Conservation (phyloP, 2,888 invertebrate species). For the Branchipolynoe longqiensis region DNA sequence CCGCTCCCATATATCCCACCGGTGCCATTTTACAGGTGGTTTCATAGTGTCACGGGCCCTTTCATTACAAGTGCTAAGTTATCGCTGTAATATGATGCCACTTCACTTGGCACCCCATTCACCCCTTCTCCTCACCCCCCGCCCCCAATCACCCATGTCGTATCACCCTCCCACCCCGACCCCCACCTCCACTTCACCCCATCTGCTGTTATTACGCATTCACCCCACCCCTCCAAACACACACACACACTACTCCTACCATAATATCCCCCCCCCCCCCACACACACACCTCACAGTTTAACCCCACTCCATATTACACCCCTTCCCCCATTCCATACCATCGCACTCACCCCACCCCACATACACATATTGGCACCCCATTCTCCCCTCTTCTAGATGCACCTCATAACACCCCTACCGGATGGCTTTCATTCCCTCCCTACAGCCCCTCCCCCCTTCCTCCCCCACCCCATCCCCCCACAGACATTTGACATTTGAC, state of each 20-base stretch:
- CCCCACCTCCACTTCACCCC: not conserved
- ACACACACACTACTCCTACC: not conserved
- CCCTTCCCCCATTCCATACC: not conserved
- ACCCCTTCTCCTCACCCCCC: not conserved
- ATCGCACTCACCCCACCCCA: not conserved
- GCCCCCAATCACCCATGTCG: too few relatives aligned
- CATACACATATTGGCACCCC: not conserved
- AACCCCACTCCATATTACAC: not conserved
- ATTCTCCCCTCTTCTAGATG: too few relatives aligned
- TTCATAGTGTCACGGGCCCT: slow-evolving; percentile 31
- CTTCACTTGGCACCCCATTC: slow-evolving; percentile 38
- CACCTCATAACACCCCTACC: too few relatives aligned
- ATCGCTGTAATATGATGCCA: slow-evolving; percentile 42
- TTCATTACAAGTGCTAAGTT: slow-evolving; percentile 35
- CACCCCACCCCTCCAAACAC: too few relatives aligned
- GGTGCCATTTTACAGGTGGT: not conserved
- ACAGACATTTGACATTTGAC: too few relatives aligned
- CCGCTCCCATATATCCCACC: too few relatives aligned
- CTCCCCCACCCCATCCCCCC: not conserved
- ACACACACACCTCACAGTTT: too few relatives aligned
- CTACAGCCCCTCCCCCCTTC: not conserved
- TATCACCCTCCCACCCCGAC: not conserved
- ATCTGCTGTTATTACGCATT: too few relatives aligned
- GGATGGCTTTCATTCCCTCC: too few relatives aligned
- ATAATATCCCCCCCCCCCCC: not conserved